Evolutionary conservation across 2,797 vertebrate genomes (phyloP).

Genomic region (Myotis myotis): DNA sequence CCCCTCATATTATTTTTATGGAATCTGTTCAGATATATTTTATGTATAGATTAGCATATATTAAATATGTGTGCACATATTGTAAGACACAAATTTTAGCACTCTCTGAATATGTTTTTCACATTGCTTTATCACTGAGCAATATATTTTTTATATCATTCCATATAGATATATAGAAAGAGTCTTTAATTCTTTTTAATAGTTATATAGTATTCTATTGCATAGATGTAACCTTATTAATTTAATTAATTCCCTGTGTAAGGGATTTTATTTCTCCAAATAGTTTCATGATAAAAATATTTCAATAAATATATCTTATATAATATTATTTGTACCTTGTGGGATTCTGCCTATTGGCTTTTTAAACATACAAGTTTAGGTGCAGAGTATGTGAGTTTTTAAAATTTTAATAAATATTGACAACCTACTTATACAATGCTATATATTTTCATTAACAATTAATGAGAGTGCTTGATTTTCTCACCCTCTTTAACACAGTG

Average conservation of each 20-base stretch:
- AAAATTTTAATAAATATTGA: neutral
- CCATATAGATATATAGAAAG: neutral
- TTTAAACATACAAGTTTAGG: neutral
- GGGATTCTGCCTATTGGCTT: neutral
- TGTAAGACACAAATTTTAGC: neutral
- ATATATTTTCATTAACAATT: neutral
- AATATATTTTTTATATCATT: neutral
- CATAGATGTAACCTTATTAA: neutral
- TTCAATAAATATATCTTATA: neutral
- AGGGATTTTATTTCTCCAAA: neutral
- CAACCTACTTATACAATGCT: neutral
- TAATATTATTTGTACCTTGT: neutral
- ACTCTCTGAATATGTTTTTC: neutral
- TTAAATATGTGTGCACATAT: neutral
- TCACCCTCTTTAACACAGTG: neutral
- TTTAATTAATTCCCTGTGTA: neutral
- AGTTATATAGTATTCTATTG: neutral
- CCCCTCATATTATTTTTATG: neutral
- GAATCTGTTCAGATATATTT: neutral
- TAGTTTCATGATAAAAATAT: neutral
- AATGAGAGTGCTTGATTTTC: neutral
- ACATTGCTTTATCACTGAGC: neutral
- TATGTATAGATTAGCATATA: neutral
- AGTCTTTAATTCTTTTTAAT: neutral
- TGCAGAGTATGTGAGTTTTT: neutral